Base-by-base conservation (phyloP, 2,113 vertebrate genomes). In the Felis chaus region DNA sequence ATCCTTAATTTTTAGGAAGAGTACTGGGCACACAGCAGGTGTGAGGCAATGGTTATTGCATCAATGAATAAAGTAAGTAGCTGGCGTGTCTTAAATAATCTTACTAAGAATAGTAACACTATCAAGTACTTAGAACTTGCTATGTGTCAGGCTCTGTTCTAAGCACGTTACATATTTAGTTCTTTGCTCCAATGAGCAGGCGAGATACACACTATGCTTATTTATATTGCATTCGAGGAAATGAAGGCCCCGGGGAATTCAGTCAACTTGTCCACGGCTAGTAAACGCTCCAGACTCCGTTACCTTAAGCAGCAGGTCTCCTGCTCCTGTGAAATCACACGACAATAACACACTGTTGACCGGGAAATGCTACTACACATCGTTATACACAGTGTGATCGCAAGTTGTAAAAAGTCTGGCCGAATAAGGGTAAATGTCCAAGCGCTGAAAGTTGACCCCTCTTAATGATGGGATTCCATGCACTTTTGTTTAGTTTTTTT, bases 271-370 rank as follows among this genome's bases (percentile, higher is more conserved):
- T 31, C 31, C 5, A 3, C 21, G 11, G 82, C 53, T 1, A 0
- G 36, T 9, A 36, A n/a, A 55, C 1, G 18, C 21, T 1, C 83
- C 3, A 7, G 71, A 21, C 4, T 5, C 19, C 12, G 2, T 3
- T 1, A 0, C 27, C 19, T 15, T 61, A 4, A 12, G 27, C 71
- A 2, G 2, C 13, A 4, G 0, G 1, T 21, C 3, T 36, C 68
- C 74, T 7, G 39, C 39, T 23, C n/a, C 79, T 29, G 0, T 2
- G 4, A 50, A 27, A 39, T 2, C 0, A 4, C 0, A 2, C 0
- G 23, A 3, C 0, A 55, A 6, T 9, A 0, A 23, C 0, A 1
- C 29, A 13, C 0, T 1, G 0, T 0, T 1, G 3, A 9, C 4
- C 1, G 10, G 21, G 48, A 39, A 39, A 31, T 0, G 0, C 45